Evolutionary conservation across 1,140 invertebrate genomes (phyloP), one percentile per base, ranked within the genome.

Genomic region (Colletes gigas): DNA sequence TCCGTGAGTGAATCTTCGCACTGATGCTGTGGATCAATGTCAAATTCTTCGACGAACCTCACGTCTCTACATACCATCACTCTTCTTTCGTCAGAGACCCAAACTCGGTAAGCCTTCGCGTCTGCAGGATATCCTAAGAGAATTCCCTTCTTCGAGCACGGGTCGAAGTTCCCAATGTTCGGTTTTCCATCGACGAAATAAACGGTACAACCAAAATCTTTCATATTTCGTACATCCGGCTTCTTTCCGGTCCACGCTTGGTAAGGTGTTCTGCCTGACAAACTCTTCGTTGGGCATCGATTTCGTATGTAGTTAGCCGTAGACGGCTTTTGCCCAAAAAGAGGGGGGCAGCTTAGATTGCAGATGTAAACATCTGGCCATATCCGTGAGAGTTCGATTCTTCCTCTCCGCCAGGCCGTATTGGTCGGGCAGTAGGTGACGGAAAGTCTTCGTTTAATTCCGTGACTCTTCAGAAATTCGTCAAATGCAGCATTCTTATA

Each of bases 401-500:
- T 50, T 60, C 9, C 75, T 39, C 19, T 78, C 75, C 4, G 57
- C 75, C 10, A 63, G 39, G 4, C 67, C 75, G 21, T 69, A 70
- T 66, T 62, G 75, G 62, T 78, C 30, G 75, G 75, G 9, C 21
- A 60, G 17, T 69, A 44, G 14, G 59, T n/a, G n/a, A 69, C 57
- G 1, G 75, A 83, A 12, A 87, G 62, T 21, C 84, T 80, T 19
- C 65, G 55, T 39, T 57, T n/a, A 41, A 89, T 85, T 0, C 84
- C 83, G 0, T 68, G 21, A 12, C 62, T 44, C 39, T 77, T 80
- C 5, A 91, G 72, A 68, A 87, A 90, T 14, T 67, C 66, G 63
- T 80, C 71, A 50, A 92, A 81, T 19, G 86, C 71, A 60, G 84
- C 52, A 79, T 90, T 91, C 14, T 55, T 73, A 65, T 88, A 92